These are phyloP conservation scores for Labeo rohita DNA, from an alignment of 2,113 vertebrate species.

Conservation along the genomic window DNA sequence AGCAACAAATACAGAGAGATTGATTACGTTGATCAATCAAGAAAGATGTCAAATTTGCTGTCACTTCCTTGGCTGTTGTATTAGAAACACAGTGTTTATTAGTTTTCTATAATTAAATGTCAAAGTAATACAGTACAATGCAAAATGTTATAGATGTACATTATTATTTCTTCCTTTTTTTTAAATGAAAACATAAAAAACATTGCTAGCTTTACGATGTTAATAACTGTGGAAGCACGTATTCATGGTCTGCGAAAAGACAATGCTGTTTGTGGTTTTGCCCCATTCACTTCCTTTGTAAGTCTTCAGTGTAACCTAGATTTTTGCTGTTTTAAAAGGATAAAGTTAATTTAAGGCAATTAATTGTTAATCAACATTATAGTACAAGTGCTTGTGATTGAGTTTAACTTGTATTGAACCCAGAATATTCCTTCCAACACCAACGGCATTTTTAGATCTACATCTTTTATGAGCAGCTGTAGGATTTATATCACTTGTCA, in stretches of 20 bases:
- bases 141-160: too few relatives aligned
- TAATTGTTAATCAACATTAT: neutral
- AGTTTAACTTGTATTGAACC: neutral
- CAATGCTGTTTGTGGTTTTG: neutral
- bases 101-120: too few relatives aligned
- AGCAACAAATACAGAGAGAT: too few relatives aligned
- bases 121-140: too few relatives aligned
- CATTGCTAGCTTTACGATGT: neutral
- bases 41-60: too few relatives aligned
- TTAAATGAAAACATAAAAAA: too few relatives aligned
- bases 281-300: neutral
- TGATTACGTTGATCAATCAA: too few relatives aligned
- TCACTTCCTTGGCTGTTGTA: too few relatives aligned
- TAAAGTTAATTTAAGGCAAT: neutral
- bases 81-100: too few relatives aligned
- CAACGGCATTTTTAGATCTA: neutral
- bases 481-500: slow-evolving; percentile 1
- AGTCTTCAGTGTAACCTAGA: too few relatives aligned
- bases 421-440: neutral
- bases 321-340: neutral
- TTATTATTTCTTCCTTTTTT: too few relatives aligned
- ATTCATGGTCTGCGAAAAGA: neutral
- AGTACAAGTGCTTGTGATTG: neutral
- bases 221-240: neutral
- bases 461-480: neutral